A percentile compares a stretch with the other conserved stretches of the same genome.
These are phyloP conservation scores for Euzetes globulus DNA, from an alignment of 2,888 invertebrate species.

Conservation along the genomic window DNA sequence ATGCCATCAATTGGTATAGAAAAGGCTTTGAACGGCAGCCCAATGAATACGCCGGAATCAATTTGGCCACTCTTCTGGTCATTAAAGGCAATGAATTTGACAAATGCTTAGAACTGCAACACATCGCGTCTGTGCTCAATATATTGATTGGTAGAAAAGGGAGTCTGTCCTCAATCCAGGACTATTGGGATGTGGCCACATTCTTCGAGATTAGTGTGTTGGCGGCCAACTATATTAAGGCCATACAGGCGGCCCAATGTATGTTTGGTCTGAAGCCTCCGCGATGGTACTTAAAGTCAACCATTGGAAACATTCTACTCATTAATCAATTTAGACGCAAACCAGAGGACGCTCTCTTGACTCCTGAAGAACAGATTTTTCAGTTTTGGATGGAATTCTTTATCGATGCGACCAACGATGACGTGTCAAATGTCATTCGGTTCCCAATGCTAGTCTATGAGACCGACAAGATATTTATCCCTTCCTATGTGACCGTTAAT, in stretches of 20 bases:
- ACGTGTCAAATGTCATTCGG: slow-evolving; percentile 65
- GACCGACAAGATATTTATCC: slow-evolving; percentile 84
- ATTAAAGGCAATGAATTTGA: slow-evolving; percentile 93
- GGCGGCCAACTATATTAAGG: slow-evolving; percentile 92
- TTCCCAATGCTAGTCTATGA: slow-evolving; percentile 86
- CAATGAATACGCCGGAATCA: slow-evolving; percentile 98
- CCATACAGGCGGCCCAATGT: slow-evolving; percentile 73
- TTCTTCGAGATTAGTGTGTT: slow-evolving; percentile 97
- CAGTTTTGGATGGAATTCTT: slow-evolving; percentile 99
- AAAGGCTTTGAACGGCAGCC: slow-evolving; percentile 97
- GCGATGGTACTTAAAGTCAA: slow-evolving; percentile 68
- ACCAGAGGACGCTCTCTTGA: slow-evolving; percentile 60
- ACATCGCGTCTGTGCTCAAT: slow-evolving; percentile 89
- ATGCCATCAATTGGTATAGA: slow-evolving; percentile 94
- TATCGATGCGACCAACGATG: slow-evolving; percentile 80
- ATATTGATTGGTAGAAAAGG: slow-evolving; percentile 97
- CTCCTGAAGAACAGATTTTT: slow-evolving; percentile 72
- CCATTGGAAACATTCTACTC: slow-evolving; percentile 89
- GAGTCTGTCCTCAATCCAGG: slow-evolving; percentile 77
- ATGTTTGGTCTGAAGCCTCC: slow-evolving; percentile 55
- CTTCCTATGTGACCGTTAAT: slow-evolving; percentile 91
- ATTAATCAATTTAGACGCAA: slow-evolving; percentile 79
- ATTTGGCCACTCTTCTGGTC: slow-evolving; percentile 90
- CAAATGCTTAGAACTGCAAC: slow-evolving; percentile 79
- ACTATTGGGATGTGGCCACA: slow-evolving; percentile 99